Conservation (phyloP, 2,113 vertebrate species). For the Strix uralensis region DNA sequence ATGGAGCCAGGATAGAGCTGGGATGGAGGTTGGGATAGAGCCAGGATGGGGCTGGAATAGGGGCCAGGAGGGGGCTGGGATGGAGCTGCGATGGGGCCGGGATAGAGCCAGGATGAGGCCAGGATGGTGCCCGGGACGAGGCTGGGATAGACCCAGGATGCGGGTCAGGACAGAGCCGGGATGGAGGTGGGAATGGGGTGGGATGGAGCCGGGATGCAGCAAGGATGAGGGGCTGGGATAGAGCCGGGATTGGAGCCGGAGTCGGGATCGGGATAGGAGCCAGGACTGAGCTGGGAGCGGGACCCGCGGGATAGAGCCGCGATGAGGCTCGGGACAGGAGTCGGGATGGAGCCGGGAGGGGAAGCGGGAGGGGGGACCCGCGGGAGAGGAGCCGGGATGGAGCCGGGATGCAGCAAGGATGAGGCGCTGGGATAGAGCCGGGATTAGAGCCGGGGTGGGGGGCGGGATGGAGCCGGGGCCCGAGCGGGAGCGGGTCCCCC, state of each 20-base stretch:
- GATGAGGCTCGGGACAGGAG: background rate
- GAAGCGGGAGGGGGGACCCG: background rate
- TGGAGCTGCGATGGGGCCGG: background rate
- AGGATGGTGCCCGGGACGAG: background rate
- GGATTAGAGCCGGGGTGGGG: background rate
- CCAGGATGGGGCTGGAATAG: background rate
- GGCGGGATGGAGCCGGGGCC: background rate
- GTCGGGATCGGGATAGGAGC: background rate
- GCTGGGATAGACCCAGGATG: background rate
- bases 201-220: background rate
- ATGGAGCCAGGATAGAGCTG: background rate
- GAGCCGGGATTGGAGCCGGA: background rate
- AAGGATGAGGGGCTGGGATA: background rate
- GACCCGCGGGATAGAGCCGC: background rate
- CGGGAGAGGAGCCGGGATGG: background rate
- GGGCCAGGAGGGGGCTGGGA: background rate
- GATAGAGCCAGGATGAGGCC: background rate
- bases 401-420: background rate
- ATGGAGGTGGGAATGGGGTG: background rate
- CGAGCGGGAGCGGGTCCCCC: background rate
- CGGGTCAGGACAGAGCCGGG: background rate
- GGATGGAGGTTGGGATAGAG: background rate
- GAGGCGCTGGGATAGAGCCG: background rate
- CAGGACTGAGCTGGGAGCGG: background rate
- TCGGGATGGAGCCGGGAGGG: background rate